Base-by-base conservation (phyloP, 2,797 vertebrate genomes). In the Darevskia mixta region DNA sequence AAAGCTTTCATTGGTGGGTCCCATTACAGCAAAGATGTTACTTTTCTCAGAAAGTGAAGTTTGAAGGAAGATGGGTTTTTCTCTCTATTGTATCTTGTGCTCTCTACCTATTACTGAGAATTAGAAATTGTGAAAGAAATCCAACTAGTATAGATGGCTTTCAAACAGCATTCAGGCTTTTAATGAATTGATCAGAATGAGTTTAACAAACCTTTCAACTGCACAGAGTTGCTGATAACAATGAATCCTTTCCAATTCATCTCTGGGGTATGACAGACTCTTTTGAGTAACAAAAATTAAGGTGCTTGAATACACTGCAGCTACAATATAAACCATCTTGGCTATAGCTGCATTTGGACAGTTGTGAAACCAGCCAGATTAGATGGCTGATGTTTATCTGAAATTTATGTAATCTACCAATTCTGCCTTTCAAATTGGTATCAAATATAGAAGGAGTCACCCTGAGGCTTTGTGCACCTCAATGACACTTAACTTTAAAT, bases 181-280 rank as follows among this genome's bases (percentile, higher is more conserved):
- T 95, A 95, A 95, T 94, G 83, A 92, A 91, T 88, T 87, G 82
- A 95, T 93, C 82, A 89, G 76, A 94, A 91, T 85, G 38, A 89
- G 38, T 93, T 95, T 92, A 93, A 94, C 55, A 93, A 95, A 95
- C 83, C 87, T 20, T 93, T 89, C 90, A 81, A 90, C 55, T 92
- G 75, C 79, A 89, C 23, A 91, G 76, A 91, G 58, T 13, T 76
- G 79, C 55, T 92, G 84, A 91, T 91, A 92, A 94, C 87, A 93
- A 88, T 85, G 72, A 94, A 93, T 79, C 25, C 23, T 84, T 92
- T 94, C 79, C 83, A 90, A 29, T 66, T 86, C 75, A 49, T 93
- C 81, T 66, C 87, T 88, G 2, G 87, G 17, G 75, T 89, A 82
- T 83, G 84, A 86, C 83, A 91, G 66, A 90, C 18, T 90, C 83